Conservation (phyloP, 1,140 invertebrate genomes). For the Frieseomelitta varia region DNA sequence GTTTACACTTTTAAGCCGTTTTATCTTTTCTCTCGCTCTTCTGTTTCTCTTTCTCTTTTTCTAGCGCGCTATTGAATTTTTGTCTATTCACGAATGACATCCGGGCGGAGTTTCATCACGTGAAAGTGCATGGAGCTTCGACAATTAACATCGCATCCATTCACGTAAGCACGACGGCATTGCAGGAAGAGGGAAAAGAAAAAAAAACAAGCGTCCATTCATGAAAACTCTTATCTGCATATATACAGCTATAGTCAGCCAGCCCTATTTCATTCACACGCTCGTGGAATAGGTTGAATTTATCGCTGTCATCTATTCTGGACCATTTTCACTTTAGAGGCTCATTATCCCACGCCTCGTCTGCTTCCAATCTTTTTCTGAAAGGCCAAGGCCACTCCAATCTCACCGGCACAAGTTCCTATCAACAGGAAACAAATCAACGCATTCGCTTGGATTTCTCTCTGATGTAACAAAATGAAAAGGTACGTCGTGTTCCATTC, state of each 20-base stretch:
- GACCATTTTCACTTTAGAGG: neutral
- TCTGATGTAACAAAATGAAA: neutral
- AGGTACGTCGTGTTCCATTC: too few species aligned
- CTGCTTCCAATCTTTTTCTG: neutral
- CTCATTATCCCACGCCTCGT: neutral
- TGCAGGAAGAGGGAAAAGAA: neutral
- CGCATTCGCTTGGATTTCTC: neutral
- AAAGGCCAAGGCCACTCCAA: neutral
- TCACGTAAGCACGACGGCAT: neutral
- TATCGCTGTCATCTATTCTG: neutral
- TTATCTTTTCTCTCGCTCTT: neutral
- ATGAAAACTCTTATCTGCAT: slow-evolving; percentile 23
- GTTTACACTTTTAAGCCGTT: neutral
- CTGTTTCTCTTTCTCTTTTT: neutral
- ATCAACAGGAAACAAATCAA: too few species aligned
- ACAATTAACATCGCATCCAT: slow-evolving; percentile 25
- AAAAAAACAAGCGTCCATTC: slow-evolving; percentile 9
- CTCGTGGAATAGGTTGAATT: neutral
- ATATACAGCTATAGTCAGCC: neutral
- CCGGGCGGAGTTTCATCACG: neutral
- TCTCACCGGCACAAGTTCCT: neutral
- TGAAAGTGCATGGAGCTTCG: slow-evolving; percentile 1
- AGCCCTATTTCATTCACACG: slow-evolving; percentile 2
- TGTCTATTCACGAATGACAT: neutral
- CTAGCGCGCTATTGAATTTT: neutral